A percentile compares a stretch with the other conserved stretches of the same genome.
Evolutionary conservation across 2,113 vertebrate species (phyloP).

Genomic region (Odontophorus gujanensis): DNA sequence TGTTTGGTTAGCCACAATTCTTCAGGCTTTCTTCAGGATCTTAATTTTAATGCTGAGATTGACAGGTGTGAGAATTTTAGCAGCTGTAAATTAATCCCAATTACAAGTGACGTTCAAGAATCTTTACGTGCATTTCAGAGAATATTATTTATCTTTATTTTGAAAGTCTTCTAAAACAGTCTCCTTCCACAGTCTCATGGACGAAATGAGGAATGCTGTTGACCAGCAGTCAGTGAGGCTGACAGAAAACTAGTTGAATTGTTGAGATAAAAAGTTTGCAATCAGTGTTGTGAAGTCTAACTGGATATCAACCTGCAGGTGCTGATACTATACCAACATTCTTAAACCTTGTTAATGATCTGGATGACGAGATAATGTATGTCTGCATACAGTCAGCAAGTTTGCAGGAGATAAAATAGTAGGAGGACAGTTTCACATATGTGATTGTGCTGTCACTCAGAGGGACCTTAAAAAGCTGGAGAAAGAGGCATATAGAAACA

Average conservation of each 20-base stretch:
- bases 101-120: not conserved
- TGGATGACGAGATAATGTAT: rapidly evolving
- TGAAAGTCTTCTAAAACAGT: not conserved
- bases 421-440: not conserved
- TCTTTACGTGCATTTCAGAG: not conserved
- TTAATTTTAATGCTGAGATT: not conserved
- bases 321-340: not conserved
- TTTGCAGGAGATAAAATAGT: not conserved
- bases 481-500: rapidly evolving
- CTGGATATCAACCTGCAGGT: not conserved
- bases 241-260: not conserved
- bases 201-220: not conserved
- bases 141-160: not conserved
- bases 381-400: not conserved
- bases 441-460: not conserved
- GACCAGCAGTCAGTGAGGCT: not conserved
- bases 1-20: not conserved
- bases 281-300: rapidly evolving
- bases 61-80: not conserved
- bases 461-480: not conserved
- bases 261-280: not conserved
- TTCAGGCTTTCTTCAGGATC: not conserved
- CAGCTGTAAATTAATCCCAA: not conserved
- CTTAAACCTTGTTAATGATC: rapidly evolving
- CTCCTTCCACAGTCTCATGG: not conserved